Conservation (phyloP, 2,113 vertebrate species). For the Baryphthengus martii region DNA sequence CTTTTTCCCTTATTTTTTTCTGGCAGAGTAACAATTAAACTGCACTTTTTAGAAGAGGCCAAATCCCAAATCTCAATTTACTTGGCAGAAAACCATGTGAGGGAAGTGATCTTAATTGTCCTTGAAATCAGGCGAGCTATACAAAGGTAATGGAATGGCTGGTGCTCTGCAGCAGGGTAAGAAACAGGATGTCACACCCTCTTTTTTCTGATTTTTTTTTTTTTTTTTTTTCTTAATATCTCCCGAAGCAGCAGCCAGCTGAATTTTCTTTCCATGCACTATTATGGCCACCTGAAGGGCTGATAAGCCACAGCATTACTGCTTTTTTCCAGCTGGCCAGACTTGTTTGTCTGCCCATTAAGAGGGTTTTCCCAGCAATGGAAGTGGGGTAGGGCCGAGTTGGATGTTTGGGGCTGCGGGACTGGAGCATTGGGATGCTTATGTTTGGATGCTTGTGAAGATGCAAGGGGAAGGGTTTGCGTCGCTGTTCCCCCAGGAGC, state of each 20-base stretch:
- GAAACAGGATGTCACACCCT: conserved; percentile 50
- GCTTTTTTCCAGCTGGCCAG: neutral
- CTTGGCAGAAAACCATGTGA: neutral
- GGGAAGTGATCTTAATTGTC: conserved; percentile 4
- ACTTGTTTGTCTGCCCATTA: neutral
- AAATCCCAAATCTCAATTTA: neutral
- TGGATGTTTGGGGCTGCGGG: neutral
- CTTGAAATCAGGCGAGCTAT: neutral
- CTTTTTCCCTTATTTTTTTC: neutral
- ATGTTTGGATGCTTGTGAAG: neutral
- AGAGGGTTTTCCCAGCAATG: neutral
- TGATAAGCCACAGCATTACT: neutral
- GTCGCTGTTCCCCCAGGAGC: neutral
- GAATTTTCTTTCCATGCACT: neutral
- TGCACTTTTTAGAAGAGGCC: neutral
- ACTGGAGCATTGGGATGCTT: neutral
- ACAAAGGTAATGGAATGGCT: neutral
- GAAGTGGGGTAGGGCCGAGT: neutral
- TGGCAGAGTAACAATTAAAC: neutral
- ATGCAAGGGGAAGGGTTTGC: neutral
- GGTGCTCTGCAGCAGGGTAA: neutral
- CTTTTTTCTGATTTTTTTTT: neutral
- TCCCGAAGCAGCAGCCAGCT: conserved; percentile 10
- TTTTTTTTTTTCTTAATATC: neutral
- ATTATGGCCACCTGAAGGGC: neutral